Evolutionary conservation across 1,140 invertebrate species (phyloP).

Genomic region (Drosophila gunungcola): DNA sequence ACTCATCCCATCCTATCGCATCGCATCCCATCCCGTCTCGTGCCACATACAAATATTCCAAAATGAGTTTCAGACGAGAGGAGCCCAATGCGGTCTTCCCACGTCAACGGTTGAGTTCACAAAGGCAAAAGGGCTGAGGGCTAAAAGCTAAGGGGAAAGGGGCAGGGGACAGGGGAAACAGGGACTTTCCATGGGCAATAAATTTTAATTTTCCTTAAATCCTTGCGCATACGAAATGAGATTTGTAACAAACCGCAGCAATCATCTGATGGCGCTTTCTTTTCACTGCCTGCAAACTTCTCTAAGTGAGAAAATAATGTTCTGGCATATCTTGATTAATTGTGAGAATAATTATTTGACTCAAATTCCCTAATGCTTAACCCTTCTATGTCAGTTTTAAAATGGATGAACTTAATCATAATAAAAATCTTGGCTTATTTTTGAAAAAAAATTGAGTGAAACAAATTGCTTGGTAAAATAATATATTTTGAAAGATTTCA

Average conservation of each 20-base stretch:
- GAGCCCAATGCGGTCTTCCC: constrained; percentile 33
- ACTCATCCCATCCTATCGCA: neutral
- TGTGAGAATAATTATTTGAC: constrained; percentile 24
- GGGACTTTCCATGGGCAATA: constrained; percentile 68
- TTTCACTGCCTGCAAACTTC: constrained; percentile 27
- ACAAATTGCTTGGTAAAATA: no score
- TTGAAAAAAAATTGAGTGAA: no score
- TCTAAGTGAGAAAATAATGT: constrained; percentile 20
- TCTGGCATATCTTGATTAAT: constrained; percentile 29
- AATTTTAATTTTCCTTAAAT: constrained; percentile 73
- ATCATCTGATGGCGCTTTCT: constrained; percentile 25
- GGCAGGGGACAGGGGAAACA: neutral
- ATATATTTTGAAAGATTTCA: no score
- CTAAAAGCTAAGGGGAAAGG: neutral
- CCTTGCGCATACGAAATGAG: constrained; percentile 63
- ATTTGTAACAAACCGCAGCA: constrained; percentile 54
- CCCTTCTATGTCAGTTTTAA: constrained; percentile 4
- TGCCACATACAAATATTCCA: constrained; percentile 15
- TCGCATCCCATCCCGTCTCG: no score
- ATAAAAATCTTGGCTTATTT: no score
- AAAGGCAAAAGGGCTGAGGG: constrained; percentile 31
- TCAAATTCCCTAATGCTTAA: constrained; percentile 3
- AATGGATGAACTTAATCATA: neutral
- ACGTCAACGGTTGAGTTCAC: constrained; percentile 32
- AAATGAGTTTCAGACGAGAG: constrained; percentile 9